These are phyloP conservation scores for Kryphioiulus occultus DNA, from an alignment of 2,888 invertebrate species.

Conservation along the genomic window DNA sequence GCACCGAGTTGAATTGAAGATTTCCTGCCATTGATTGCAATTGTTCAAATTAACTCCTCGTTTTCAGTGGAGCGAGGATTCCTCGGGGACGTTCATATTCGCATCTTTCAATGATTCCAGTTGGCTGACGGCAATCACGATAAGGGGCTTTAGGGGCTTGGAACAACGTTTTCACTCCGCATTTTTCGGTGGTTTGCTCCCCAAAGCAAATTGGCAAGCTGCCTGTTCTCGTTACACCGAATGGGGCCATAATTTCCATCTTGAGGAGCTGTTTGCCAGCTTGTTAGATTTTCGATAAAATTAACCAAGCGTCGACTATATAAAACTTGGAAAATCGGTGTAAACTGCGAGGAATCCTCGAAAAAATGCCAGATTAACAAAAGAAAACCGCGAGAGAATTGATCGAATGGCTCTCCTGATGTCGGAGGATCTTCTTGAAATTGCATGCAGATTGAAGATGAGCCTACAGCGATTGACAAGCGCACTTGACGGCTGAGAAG, in stretches of 20 bases:
- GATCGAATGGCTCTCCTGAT: neutral
- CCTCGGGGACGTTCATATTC: neutral
- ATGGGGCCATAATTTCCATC: neutral
- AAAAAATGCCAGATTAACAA: constrained; percentile 14
- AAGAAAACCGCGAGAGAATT: neutral
- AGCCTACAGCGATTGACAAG: neutral
- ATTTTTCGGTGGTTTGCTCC: neutral
- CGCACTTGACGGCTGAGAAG: neutral
- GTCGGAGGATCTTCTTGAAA: neutral
- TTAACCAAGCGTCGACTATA: constrained; percentile 31
- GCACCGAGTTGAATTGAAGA: neutral
- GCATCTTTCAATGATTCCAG: constrained; percentile 9
- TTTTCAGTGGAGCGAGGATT: neutral
- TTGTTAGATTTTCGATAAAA: constrained; percentile 29
- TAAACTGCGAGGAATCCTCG: neutral
- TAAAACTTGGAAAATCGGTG: neutral
- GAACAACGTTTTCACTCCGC: neutral
- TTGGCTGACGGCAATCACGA: constrained; percentile 30
- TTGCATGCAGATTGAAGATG: neutral
- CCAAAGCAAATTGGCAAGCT: constrained; percentile 22
- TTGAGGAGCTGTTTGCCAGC: neutral
- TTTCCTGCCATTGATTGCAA: neutral
- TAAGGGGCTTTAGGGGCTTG: neutral
- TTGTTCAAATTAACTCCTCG: constrained; percentile 4
- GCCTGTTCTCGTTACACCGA: neutral